Conservation (phyloP, 2,888 invertebrate species). For the Lysandra coridon region DNA sequence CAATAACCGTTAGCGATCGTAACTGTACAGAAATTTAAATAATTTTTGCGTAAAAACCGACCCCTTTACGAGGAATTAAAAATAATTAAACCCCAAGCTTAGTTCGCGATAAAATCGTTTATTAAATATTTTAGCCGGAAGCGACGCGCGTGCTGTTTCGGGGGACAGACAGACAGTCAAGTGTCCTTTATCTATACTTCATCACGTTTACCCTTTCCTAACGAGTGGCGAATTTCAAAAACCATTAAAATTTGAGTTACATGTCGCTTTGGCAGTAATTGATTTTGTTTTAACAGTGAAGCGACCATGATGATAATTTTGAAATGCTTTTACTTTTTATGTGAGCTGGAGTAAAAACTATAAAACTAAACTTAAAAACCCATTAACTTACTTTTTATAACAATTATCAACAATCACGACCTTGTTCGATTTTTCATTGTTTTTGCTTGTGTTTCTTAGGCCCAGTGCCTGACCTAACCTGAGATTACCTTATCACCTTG, state of each 20-base stretch:
- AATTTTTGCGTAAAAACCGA: constrained; percentile 12
- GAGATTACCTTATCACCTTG: too few species aligned
- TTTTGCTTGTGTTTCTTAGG: too few species aligned
- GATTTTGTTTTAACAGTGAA: background rate
- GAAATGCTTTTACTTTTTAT: background rate
- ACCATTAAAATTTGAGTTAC: background rate
- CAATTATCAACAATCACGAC: too few species aligned
- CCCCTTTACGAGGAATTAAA: constrained; percentile 2
- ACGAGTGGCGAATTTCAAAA: background rate
- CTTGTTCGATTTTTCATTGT: too few species aligned
- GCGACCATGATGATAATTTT: background rate
- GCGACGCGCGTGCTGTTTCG: constrained; percentile 41
- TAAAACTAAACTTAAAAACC: background rate
- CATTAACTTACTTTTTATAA: background rate
- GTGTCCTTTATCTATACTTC: constrained; percentile 56
- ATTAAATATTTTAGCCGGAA: constrained; percentile 20
- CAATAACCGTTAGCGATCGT: background rate
- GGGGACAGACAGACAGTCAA: constrained; percentile 48
- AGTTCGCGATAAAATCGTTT: constrained; percentile 18
- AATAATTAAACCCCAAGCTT: background rate
- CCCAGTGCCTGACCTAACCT: too few species aligned
- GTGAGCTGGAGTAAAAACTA: background rate
- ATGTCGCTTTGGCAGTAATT: background rate
- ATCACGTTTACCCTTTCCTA: constrained; percentile 51
- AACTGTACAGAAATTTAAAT: background rate